phyloP scores from a whole-genome alignment of 2,888 invertebrate species.

The Gymnocheta viridis region DNA sequence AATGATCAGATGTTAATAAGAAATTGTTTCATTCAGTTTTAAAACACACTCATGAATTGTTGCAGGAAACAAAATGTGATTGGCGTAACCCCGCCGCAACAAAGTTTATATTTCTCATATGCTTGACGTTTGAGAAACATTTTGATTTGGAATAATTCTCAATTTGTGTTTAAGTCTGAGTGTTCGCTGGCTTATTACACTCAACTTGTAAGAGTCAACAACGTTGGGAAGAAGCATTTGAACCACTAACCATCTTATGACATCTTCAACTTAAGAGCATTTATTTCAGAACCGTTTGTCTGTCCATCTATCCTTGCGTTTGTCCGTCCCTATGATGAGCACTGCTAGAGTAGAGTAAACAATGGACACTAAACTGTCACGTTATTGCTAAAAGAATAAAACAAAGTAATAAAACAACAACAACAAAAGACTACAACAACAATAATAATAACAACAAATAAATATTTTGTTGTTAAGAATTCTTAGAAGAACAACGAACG shows the following conservation, averaged over 20 bases:
- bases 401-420: constrained; percentile 50
- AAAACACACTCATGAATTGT: too few species aligned
- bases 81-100: too few species aligned
- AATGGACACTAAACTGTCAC: constrained; percentile 72
- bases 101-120: too few species aligned
- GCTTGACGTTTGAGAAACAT: neutral
- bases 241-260: constrained; percentile 57
- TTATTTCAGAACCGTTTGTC: neutral
- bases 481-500: constrained; percentile 35
- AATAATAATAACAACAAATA: constrained; percentile 28
- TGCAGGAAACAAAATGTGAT: too few species aligned
- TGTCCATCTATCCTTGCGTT: constrained; percentile 2
- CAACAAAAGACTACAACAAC: neutral
- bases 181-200: constrained; percentile 1
- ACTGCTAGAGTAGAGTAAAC: constrained; percentile 52
- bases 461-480: constrained; percentile 43
- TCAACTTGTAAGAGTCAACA: constrained; percentile 34
- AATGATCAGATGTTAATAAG: too few species aligned
- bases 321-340: neutral
- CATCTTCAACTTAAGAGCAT: constrained; percentile 60
- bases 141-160: neutral
- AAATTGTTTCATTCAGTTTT: too few species aligned
- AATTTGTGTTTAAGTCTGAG: neutral
- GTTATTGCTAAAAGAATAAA: constrained; percentile 70
- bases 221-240: constrained; percentile 36